phyloP scores from a whole-genome alignment of 1,140 invertebrate genomes.

The Drosophila lowei region DNA sequence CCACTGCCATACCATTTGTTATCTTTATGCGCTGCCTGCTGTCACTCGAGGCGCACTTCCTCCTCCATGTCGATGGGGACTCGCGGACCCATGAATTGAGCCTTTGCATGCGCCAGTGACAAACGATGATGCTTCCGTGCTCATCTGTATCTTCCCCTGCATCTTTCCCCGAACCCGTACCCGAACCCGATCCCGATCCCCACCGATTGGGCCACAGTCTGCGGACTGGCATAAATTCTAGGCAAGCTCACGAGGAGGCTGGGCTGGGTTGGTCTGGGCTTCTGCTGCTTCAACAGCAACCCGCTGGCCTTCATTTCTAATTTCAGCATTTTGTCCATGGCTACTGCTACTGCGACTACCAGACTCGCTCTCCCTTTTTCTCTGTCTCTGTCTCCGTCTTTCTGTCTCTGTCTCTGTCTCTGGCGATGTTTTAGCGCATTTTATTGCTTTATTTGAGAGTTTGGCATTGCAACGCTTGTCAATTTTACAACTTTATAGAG shows the following conservation, averaged over 20 bases:
- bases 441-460: constrained; percentile 79
- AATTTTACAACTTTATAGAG: constrained; percentile 83
- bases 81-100: constrained; percentile 58
- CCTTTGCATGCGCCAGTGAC: constrained; percentile 50
- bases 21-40: constrained; percentile 51
- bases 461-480: constrained; percentile 71
- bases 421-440: constrained; percentile 73
- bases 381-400: too few species aligned
- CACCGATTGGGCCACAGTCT: constrained; percentile 2
- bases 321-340: constrained; percentile 73
- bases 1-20: constrained; percentile 55
- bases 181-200: constrained; percentile 15
- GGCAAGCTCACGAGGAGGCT: background rate
- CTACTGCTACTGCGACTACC: constrained; percentile 31
- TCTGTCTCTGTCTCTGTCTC: constrained; percentile 5
- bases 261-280: background rate
- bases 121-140: constrained; percentile 69
- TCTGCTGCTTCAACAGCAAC: constrained; percentile 21
- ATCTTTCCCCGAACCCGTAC: constrained; percentile 10
- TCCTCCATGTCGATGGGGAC: constrained; percentile 29
- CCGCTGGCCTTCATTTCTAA: constrained; percentile 76
- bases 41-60: constrained; percentile 64
- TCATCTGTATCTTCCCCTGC: constrained; percentile 31
- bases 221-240: constrained; percentile 68
- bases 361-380: constrained; percentile 19